Base-by-base conservation (phyloP, 2,113 vertebrate genomes). In the Platysteira castanea region DNA sequence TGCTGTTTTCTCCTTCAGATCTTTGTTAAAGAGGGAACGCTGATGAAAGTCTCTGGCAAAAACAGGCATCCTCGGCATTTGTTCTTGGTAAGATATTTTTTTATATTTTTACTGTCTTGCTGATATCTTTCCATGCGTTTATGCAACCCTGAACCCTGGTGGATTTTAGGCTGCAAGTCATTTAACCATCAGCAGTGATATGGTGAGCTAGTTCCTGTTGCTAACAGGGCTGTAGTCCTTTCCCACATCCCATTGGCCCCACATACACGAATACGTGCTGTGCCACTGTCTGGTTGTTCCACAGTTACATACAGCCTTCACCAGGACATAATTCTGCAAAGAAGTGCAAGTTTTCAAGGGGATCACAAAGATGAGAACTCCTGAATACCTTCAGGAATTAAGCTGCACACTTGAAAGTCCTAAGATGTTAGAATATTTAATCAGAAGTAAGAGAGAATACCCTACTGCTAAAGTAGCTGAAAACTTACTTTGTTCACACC, bases 1-100 rank as follows among this genome's bases (percentile, higher is more conserved):
- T 47, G 42, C 77, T 94, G 23, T 96, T 96, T 95, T 81, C 73
- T 90, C 75, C 82, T 76, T 41, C 98, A 99, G 99, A 97, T 99
- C 88, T 99, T 99, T 96, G 98, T 99, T 83, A 99, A 99, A 95
- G 99, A 99, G 95, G 99, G 99, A 82, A 99, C 99, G 0, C 97
- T 99, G 95, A 99, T 99, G 99, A 99, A 99, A 98, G 98, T 99
- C 79, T 99, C 98, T 70, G 98, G 99, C 71, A 99, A 99, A 96
- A 98, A 90, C 94, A 97, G 96, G 79, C 99, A 99, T 67, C 99
- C 99, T 75, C 98, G 99, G 23, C 99, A 99, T 94, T 98, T 99
- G 96, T 99, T 99, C 97, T 97, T 99, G 99, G 99, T 99, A 98
- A 98, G 98, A 84, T 41, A 60, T 73, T 53, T 67, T 37, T 50